Conservation (phyloP, 2,888 invertebrate species). For the Abrostola tripartita region DNA sequence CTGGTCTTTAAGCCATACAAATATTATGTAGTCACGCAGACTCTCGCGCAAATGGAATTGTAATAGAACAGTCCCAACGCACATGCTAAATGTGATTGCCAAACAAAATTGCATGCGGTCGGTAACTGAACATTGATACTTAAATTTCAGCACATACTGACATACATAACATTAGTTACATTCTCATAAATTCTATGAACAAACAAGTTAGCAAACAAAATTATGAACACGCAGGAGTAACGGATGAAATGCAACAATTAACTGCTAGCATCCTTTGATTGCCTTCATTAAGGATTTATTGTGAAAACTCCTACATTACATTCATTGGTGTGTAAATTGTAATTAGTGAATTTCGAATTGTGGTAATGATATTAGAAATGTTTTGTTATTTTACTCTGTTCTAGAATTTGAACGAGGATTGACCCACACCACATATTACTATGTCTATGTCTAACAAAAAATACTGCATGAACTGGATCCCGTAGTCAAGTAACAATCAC, state of each 20-base stretch:
- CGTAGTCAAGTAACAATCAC: no score
- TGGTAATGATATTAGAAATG: neutral
- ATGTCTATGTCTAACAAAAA: no score
- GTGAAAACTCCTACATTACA: conserved; percentile 35
- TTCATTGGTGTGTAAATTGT: conserved; percentile 8
- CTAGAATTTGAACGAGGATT: no score
- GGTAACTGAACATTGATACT: neutral
- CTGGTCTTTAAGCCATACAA: neutral
- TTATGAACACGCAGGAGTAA: conserved; percentile 32
- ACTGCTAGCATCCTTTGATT: conserved; percentile 44
- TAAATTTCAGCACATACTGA: neutral
- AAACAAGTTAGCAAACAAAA: conserved; percentile 25
- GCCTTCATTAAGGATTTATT: conserved; percentile 28
- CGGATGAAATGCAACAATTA: conserved; percentile 47
- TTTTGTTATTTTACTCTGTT: no score
- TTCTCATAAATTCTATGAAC: conserved; percentile 19
- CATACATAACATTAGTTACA: conserved; percentile 1
- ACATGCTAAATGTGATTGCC: neutral
- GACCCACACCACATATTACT: no score
- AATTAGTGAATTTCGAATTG: conserved; percentile 10
- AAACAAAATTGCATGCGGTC: neutral
- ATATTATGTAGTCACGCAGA: neutral
- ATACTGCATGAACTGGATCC: no score
- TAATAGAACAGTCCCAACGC: no score
- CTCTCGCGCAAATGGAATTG: neutral